Percentiles rank a stretch among this genome's conserved stretches.
Evolutionary conservation across 2,113 vertebrate genomes (phyloP).

Genomic region (Epinephelus moara): DNA sequence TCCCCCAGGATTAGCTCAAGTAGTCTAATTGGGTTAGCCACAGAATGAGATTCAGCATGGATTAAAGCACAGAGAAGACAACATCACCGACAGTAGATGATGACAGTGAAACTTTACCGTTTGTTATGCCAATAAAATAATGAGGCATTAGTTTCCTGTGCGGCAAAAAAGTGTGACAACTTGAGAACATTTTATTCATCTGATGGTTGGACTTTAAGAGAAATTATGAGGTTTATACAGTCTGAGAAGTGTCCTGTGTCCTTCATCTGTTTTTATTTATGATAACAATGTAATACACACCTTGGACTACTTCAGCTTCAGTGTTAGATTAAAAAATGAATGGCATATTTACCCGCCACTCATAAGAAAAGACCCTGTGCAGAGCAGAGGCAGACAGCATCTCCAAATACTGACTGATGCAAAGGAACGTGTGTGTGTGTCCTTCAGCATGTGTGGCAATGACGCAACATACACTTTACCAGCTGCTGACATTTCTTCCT

Average conservation of each 20-base stretch:
- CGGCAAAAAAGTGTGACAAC: constrained; percentile 19
- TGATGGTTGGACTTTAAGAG: neutral
- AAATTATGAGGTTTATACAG: constrained; percentile 1
- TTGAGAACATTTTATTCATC: constrained; percentile 2
- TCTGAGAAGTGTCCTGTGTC: neutral
- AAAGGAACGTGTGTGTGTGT: neutral
- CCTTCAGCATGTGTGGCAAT: neutral
- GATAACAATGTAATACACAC: neutral
- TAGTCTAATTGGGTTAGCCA: constrained; percentile 67
- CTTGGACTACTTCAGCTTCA: too few relatives aligned
- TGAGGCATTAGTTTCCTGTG: constrained; percentile 7
- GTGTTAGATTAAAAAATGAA: too few relatives aligned
- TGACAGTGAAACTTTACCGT: constrained; percentile 18
- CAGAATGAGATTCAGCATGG: constrained; percentile 57
- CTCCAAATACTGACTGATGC: neutral
- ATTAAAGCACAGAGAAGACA: constrained; percentile 58
- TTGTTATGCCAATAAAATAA: constrained; percentile 29
- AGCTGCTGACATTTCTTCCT: constrained; percentile 39
- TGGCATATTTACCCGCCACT: too few relatives aligned
- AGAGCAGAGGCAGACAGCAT: constrained; percentile 3
- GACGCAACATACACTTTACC: constrained; percentile 31
- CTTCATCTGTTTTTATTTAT: constrained; percentile 9
- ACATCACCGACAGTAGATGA: constrained; percentile 22
- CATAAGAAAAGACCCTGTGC: neutral
- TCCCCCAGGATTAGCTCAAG: constrained; percentile 66